phyloP scores from a whole-genome alignment of 2,888 invertebrate genomes.

The Pseudococcus longispinus region DNA sequence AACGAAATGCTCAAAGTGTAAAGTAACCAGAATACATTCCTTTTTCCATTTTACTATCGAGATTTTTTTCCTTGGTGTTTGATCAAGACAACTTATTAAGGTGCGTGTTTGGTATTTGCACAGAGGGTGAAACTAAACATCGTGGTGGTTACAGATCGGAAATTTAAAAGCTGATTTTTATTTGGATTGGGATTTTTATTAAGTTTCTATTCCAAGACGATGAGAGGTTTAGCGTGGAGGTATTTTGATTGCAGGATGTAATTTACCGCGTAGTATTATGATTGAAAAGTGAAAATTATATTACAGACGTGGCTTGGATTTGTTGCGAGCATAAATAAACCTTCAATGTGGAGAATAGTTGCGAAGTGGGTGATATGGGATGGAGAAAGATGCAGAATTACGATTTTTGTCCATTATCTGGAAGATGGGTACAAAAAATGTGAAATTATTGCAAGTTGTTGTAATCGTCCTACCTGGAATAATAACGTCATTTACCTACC shows the following conservation, averaged over 20 bases:
- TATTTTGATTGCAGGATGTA: background rate
- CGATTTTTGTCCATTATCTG: background rate
- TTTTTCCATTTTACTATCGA: constrained; percentile 18
- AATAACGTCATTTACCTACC: too few species aligned
- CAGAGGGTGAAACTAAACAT: constrained; percentile 17
- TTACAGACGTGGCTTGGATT: background rate
- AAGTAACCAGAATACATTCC: constrained; percentile 54
- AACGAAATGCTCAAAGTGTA: constrained; percentile 54
- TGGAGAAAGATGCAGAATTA: background rate
- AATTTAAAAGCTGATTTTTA: constrained; percentile 41
- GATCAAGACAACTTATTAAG: constrained; percentile 30
- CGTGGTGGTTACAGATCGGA: background rate
- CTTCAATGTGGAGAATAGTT: background rate
- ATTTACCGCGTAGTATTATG: background rate
- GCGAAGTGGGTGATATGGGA: background rate
- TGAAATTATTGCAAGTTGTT: too few species aligned
- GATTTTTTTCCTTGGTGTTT: background rate
- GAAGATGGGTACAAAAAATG: too few species aligned
- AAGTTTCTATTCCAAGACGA: background rate
- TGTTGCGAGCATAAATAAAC: background rate
- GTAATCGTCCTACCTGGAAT: too few species aligned
- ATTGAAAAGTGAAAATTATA: background rate
- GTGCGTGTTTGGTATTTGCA: background rate
- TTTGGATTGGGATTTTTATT: constrained; percentile 38
- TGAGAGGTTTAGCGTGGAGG: background rate